phyloP scores from a whole-genome alignment of 2,113 vertebrate genomes.

The Pseudonaja textilis region DNA sequence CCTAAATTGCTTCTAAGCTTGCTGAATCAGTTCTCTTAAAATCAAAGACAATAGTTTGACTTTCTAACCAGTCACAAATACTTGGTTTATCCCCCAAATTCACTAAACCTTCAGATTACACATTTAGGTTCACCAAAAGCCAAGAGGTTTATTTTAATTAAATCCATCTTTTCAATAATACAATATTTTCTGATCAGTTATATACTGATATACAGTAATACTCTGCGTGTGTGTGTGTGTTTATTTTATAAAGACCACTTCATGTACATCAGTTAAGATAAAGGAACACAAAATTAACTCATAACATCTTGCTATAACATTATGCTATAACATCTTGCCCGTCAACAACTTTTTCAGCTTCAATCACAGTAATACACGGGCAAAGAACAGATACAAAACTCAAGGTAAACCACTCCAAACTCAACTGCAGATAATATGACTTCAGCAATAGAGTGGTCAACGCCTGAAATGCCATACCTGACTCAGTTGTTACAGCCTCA shows the following conservation, averaged over 20 bases:
- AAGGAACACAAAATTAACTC: not conserved
- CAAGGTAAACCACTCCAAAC: too few relatives aligned
- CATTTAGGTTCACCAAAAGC: not conserved
- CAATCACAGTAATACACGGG: too few relatives aligned
- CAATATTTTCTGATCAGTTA: not conserved
- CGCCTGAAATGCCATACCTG: too few relatives aligned
- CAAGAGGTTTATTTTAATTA: not conserved
- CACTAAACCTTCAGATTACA: not conserved
- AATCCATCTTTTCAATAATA: not conserved
- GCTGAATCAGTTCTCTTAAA: not conserved
- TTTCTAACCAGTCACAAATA: not conserved
- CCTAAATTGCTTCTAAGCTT: not conserved
- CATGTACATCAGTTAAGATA: not conserved
- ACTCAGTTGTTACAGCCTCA: too few relatives aligned
- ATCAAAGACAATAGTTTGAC: not conserved
- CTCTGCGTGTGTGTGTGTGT: not conserved
- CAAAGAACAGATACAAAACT: too few relatives aligned
- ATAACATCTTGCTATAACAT: too few relatives aligned
- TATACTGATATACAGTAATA: not conserved
- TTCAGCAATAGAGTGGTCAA: too few relatives aligned
- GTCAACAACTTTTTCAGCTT: too few relatives aligned
- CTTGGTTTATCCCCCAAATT: not conserved
- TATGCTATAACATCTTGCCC: too few relatives aligned
- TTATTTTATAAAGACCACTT: not conserved
- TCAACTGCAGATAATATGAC: too few relatives aligned